These are phyloP conservation scores for Himantopus leucocephalus DNA, from an alignment of 2,113 vertebrate genomes.

Conservation along the genomic window DNA sequence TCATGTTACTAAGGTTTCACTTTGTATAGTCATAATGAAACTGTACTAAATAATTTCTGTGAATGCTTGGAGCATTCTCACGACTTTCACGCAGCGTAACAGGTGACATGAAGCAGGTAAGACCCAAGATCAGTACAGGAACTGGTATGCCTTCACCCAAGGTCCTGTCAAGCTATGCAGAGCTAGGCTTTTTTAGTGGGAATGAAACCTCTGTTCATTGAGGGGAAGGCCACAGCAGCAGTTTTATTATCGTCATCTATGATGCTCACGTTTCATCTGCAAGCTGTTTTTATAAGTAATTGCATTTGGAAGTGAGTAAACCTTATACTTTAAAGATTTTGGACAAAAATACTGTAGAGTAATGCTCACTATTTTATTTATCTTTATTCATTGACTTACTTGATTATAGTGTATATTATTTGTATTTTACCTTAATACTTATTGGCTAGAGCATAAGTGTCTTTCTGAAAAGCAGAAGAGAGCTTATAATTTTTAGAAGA, in stretches of 20 bases:
- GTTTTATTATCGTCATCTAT: neutral
- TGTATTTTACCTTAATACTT: neutral
- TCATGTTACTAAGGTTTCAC: conserved; percentile 5
- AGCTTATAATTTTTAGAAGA: neutral
- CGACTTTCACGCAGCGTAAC: neutral
- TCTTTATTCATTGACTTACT: neutral
- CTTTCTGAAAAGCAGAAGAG: neutral
- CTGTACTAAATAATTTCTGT: neutral
- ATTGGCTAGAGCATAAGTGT: neutral
- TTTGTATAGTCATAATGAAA: neutral
- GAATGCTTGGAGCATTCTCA: neutral
- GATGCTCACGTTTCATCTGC: accelerated
- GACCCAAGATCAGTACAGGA: neutral
- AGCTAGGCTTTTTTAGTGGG: neutral
- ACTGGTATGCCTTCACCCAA: neutral
- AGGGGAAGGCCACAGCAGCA: accelerated
- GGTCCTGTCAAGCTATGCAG: neutral
- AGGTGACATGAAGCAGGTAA: neutral
- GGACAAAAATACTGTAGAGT: neutral
- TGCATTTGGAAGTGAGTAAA: neutral
- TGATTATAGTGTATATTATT: neutral
- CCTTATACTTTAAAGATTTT: neutral
- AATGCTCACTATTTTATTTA: neutral
- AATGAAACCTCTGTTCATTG: neutral
- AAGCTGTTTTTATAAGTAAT: neutral